Base-by-base conservation (phyloP, 1,140 invertebrate species). In the Atta cephalotes region DNA sequence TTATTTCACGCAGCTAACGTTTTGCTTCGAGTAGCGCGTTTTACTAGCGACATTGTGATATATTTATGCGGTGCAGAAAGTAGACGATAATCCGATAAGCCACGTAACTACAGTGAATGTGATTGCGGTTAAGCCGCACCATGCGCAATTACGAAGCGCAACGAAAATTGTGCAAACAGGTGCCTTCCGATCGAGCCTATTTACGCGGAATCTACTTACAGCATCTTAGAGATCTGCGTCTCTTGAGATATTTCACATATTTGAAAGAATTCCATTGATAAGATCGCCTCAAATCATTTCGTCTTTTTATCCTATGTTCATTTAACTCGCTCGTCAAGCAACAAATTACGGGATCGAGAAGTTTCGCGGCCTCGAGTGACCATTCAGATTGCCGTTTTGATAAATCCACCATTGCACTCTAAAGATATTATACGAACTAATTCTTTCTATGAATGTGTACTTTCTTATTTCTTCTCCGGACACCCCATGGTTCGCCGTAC, bases 31-130 rank as follows among this genome's bases (percentile, higher is more conserved):
- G 60, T 28, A 53, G n/a, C 35, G 70, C 58, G 39, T 39, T n/a
- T 7, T n/a, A 58, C 31, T 10, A 56, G 53, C 71, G 25, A 25
- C 71, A 56, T 21, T 3, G 39, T 45, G 58, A 25, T 28, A 62
- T 84, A 65, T 71, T 87, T 74, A 51, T 77, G 51, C 56, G 74
- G 86, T 82, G 88, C 78, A 81, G 72, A 87, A 82, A 76, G 65
- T 82, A 77, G 71, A 85, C 86, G 78, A 80, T 77, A 85, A 87
- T 87, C 80, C 79, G 70, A 85, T 85, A 84, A 87, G 79, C 66
- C 28, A 31, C 62, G 39, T 56, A 89, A 90, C 87, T 85, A 45
- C 39, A 45, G 62, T 63, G 87, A 88, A 82, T 86, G 78, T 28
- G 65, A 62, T 74, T 66, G 53, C 58, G 58, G 76, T 76, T 79